These are phyloP conservation scores for Pterophyllum scalare DNA, from an alignment of 2,113 vertebrate species.

Conservation along the genomic window DNA sequence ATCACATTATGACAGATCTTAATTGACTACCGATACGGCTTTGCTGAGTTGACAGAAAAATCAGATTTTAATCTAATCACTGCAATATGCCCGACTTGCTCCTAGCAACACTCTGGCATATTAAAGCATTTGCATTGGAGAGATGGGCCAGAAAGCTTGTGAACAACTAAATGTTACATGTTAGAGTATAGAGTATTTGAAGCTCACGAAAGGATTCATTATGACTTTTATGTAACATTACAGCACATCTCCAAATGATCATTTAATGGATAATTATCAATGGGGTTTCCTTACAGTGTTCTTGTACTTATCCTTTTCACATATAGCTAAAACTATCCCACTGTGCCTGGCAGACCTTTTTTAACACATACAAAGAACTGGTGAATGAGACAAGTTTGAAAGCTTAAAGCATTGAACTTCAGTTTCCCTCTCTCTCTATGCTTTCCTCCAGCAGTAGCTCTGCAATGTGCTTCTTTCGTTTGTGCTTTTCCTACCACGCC, in stretches of 20 bases:
- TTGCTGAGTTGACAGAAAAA: conserved; percentile 78
- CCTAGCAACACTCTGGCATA: conserved; percentile 69
- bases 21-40: conserved; percentile 78
- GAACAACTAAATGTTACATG: conserved; percentile 46
- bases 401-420: conserved; percentile 60
- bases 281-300: conserved; percentile 26
- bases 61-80: conserved; percentile 77
- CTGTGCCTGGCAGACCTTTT: conserved; percentile 14
- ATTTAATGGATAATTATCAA: conserved; percentile 32
- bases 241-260: conserved; percentile 14
- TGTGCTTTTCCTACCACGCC: conserved; percentile 20
- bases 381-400: conserved; percentile 41
- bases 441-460: conserved; percentile 38
- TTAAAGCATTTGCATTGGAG: conserved; percentile 75
- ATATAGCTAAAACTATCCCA: conserved; percentile 35
- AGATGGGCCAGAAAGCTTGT: conserved; percentile 45
- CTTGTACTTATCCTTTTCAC: not conserved
- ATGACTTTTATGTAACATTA: conserved; percentile 48
- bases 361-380: conserved; percentile 45
- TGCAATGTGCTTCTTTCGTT: conserved; percentile 14
- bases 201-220: conserved; percentile 41
- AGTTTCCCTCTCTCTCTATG: conserved; percentile 27
- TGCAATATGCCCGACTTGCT: conserved; percentile 75
- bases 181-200: conserved; percentile 1
- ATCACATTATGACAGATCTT: conserved; percentile 80